Evolutionary conservation across 2,888 invertebrate species (phyloP), one percentile per base, ranked within the genome.

Genomic region (Baronia brevicornis): DNA sequence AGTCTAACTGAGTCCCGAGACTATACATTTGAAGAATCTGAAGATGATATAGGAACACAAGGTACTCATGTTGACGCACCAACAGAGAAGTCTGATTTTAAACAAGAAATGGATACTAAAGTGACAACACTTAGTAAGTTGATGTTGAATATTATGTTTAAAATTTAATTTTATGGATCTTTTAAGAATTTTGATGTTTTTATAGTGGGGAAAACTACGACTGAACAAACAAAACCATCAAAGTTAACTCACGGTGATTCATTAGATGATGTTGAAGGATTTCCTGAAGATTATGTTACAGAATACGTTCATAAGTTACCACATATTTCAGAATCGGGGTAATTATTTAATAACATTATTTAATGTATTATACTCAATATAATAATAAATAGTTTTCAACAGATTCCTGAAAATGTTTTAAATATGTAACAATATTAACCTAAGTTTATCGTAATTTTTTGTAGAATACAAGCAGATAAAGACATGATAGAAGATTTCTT

Each of bases 21-120:
- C 44, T 85, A 85, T 33, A 85, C 85, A 0, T 85, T 85, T 44
- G 85, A 85, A 46, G 85, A 85, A 44, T 85, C 85, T 1, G 85
- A 85, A 59, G 84, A 85, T 37, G 85, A 84, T 36, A 79, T 84
- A 34, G 74, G 66, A 20, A 79, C 79, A 8, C 79, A 77, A 43
- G 80, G 74, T 14, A 73, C 78, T 4, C 77, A 82, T 39, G 62
- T 77, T 15, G 79, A 78, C 41, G 38, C 48, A 12, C 61, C 65
- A 5, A 77, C 64, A 41, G 75, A 72, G 5, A 73, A 60, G 44
- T 21, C 51, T 9, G 77, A 74, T 39, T 41, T 46, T 5, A 75
- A 69, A 45, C 40, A 43, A 30, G 75, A 79, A 32, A 43, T 48
- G 20, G 73, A 73, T 11, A 44, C 49, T 2, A 70, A 66, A 41